phyloP scores from a whole-genome alignment of 2,113 vertebrate genomes.

The Aspidoscelis tigris region DNA sequence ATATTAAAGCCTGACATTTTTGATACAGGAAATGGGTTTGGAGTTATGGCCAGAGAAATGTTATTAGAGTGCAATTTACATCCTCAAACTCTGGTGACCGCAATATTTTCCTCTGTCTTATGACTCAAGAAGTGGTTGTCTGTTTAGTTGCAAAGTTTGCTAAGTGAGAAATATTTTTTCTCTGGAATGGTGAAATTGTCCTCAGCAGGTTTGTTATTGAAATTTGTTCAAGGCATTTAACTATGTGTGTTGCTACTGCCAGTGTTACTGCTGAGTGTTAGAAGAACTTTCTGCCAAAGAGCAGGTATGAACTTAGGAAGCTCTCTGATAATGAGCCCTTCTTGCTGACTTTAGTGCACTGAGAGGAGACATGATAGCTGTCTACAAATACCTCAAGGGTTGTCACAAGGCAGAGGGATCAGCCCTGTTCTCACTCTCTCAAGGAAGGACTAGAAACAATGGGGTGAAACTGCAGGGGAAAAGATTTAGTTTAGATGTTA shows the following conservation, averaged over 20 bases:
- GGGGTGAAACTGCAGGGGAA: no score
- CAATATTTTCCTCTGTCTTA: neutral
- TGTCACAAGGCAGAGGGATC: no score
- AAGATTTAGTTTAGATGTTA: no score
- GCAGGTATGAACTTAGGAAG: no score
- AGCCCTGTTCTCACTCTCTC: no score
- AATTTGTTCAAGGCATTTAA: neutral
- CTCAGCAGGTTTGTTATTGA: neutral
- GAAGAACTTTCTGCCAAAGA: neutral
- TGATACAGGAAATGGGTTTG: slow-evolving; percentile 30
- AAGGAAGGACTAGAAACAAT: no score
- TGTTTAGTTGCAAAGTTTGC: neutral
- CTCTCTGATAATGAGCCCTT: no score
- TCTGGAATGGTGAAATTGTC: no score
- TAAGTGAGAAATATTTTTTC: neutral
- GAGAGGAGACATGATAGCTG: no score
- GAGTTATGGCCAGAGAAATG: neutral
- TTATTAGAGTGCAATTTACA: slow-evolving; percentile 27
- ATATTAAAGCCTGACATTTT: slow-evolving; percentile 28
- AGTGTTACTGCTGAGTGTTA: neutral
- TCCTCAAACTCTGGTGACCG: slow-evolving; percentile 18
- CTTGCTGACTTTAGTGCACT: no score
- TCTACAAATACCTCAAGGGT: no score
- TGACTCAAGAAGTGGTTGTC: slow-evolving; percentile 7
- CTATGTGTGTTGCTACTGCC: no score